A percentile compares a stretch with the other conserved stretches of the same genome.
These are phyloP conservation scores for Thryonomys swinderianus DNA, from an alignment of 2,113 vertebrate species.

Conservation along the genomic window DNA sequence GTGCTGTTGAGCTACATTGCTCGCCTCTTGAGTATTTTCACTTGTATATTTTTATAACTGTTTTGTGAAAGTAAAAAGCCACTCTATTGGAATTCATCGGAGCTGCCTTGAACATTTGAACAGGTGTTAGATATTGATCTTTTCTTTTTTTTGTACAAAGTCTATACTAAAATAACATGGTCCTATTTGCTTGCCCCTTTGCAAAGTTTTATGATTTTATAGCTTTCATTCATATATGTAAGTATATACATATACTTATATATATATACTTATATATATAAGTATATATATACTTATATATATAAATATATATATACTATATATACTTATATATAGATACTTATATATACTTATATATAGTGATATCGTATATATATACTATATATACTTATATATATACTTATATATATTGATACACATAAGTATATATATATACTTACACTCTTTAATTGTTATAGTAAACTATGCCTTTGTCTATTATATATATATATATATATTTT, in stretches of 20 bases:
- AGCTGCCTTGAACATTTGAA: not conserved
- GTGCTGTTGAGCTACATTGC: too few species aligned
- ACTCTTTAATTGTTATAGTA: not conserved
- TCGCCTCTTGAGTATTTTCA: slow-evolving; percentile 11
- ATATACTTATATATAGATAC: too few species aligned
- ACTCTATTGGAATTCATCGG: not conserved
- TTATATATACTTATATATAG: too few species aligned
- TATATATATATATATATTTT: too few species aligned
- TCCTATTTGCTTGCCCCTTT: not conserved
- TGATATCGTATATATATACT: too few species aligned
- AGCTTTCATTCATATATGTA: not conserved
- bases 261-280: too few species aligned
- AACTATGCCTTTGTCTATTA: not conserved
- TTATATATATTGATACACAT: too few species aligned
- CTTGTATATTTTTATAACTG: not conserved
- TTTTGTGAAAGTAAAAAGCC: not conserved
- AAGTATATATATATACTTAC: too few species aligned
- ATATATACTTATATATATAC: too few species aligned
- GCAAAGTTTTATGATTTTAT: slow-evolving; percentile 22
- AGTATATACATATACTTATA: too few species aligned
- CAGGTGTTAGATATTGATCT: not conserved
- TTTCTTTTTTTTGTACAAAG: not conserved
- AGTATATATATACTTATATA: too few species aligned
- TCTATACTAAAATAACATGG: not conserved
- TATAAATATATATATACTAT: too few species aligned